Base-by-base conservation (phyloP, 2,113 vertebrate genomes). In the Limnothrissa miodon region DNA sequence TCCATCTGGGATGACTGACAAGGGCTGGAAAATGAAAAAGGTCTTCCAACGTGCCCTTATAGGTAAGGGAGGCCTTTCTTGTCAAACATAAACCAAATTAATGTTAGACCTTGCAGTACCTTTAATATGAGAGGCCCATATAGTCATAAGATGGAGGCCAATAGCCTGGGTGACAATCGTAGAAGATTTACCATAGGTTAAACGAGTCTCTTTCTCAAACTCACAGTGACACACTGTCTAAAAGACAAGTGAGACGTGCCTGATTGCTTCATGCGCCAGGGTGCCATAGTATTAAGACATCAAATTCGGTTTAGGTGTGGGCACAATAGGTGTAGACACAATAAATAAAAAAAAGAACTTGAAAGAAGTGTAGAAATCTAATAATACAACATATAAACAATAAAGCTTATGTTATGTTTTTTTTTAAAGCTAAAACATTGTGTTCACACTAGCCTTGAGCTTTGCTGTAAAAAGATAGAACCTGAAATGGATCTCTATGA, bases 31-130 rank as follows among this genome's bases (percentile, higher is more conserved):
- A 95, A 95, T 94, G 93, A 95, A 94, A n/a, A 92, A 92, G 92
- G 90, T 90, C 88, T 92, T 80, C 0, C 91, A 91, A 89, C 93
- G 89, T 91, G 91, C 92, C 92, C 92, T 91, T 90, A 90, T 90
- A 90, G 93, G 89, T 90, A 93, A 86, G 92, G 94, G 93, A 94
- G 93, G 90, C 90, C 92, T 94, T 93, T 93, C 94, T 94, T 94
- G 93, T 95, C 95, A 96, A 96, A 96, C 95, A 96, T 93, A 94
- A 93, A 95, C 93, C 94, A 95, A 95, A 95, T 96, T 94, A 96
- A 95, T 95, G 93, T 91, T 93, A 92, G 91, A 93, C 90, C 90
- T 92, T 84, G 90, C 88, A 91, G 91, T 92, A 91, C 92, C 94
- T 94, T 94, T 93, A 92, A 93, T 93, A 93, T 94, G 92, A 91